These are phyloP conservation scores for Caiman crocodilus DNA, from an alignment of 2,797 vertebrate genomes.

Conservation along the genomic window DNA sequence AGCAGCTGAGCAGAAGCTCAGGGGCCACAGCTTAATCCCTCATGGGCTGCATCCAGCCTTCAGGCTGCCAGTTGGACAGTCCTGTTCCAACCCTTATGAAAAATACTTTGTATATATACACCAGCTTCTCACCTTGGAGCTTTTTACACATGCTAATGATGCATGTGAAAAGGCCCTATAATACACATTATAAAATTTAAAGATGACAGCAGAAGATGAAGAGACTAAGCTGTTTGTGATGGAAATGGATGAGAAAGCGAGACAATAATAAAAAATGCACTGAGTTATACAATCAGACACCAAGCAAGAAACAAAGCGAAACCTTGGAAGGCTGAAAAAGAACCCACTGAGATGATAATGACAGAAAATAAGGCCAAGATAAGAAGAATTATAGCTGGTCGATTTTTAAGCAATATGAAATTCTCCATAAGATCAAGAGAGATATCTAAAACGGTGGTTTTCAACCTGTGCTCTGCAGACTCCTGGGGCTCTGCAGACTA, in stretches of 20 bases:
- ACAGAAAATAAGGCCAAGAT: not conserved
- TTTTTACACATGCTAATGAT: slow-evolving; percentile 10
- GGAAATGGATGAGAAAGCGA: not conserved
- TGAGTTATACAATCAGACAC: not conserved
- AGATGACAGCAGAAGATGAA: not conserved
- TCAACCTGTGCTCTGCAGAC: no score
- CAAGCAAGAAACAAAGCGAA: not conserved
- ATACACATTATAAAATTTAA: slow-evolving; percentile 3
- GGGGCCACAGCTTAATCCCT: no score
- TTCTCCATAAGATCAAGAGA: not conserved
- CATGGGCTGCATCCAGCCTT: no score
- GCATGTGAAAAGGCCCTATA: not conserved
- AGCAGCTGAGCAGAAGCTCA: no score
- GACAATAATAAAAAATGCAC: not conserved
- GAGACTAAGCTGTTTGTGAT: not conserved
- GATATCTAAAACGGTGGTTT: no score
- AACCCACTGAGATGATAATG: not conserved
- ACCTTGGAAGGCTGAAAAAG: not conserved
- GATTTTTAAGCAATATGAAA: not conserved
- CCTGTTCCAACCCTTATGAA: not conserved
- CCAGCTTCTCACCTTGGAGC: not conserved
- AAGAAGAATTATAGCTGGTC: not conserved
- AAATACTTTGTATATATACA: not conserved
- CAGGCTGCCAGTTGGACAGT: no score
- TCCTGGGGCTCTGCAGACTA: no score